phyloP scores from a whole-genome alignment of 2,113 vertebrate genomes.

The Ochotona princeps region DNA sequence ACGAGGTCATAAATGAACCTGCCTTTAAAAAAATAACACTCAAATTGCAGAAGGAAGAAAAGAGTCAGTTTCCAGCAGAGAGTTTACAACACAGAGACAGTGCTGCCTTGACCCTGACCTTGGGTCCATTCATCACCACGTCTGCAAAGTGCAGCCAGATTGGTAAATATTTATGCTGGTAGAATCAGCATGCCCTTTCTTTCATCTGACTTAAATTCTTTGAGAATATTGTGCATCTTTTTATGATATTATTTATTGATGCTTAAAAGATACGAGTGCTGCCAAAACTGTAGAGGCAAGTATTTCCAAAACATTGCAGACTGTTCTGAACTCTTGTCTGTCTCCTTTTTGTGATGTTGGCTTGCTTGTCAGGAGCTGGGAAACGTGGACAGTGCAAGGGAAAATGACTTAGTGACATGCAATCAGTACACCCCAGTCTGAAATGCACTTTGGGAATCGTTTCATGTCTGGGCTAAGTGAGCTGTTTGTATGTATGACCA shows the following conservation, averaged over 20 bases:
- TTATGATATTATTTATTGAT: slow-evolving; percentile 58
- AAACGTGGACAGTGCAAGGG: background rate
- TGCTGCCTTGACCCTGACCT: background rate
- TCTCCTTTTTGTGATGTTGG: background rate
- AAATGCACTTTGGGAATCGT: background rate
- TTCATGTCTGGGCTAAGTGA: background rate
- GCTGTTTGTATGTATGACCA: too few relatives aligned
- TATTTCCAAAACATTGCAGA: slow-evolving; percentile 28
- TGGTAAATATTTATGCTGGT: slow-evolving; percentile 59
- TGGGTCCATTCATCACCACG: background rate
- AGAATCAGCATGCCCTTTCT: slow-evolving; percentile 51
- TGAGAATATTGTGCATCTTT: slow-evolving; percentile 31
- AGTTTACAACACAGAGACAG: background rate
- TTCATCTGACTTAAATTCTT: slow-evolving; percentile 55
- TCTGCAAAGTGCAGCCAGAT: slow-evolving; percentile 37
- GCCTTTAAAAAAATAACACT: background rate
- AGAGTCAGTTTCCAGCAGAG: background rate
- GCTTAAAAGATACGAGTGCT: slow-evolving; percentile 35
- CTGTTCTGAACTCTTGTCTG: background rate
- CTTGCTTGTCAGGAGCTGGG: slow-evolving; percentile 25
- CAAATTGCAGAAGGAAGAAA: slow-evolving; percentile 52
- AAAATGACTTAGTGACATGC: background rate
- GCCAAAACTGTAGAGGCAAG: slow-evolving; percentile 35
- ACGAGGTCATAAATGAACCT: slow-evolving; percentile 46
- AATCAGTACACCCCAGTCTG: background rate